Evolutionary conservation across 2,797 vertebrate genomes (phyloP).

Genomic region (Decapterus maruadsi): DNA sequence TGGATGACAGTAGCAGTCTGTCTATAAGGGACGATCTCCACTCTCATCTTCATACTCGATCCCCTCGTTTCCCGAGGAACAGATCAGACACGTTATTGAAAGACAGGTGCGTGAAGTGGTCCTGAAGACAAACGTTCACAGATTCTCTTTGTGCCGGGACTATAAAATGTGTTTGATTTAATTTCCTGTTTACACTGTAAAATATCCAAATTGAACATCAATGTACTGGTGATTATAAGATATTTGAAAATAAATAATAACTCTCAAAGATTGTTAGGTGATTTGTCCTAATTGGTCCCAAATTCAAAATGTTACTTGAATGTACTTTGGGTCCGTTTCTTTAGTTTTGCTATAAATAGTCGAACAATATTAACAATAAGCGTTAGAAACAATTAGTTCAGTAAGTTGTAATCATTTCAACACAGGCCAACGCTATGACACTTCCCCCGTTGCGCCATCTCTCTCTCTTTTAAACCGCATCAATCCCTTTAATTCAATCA

Average conservation of each 20-base stretch:
- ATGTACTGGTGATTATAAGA: not conserved
- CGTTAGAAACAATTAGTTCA: too few relatives aligned
- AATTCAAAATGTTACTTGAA: not conserved
- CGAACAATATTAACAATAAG: not conserved
- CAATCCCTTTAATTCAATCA: slow-evolving; percentile 20
- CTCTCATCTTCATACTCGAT: slow-evolving; percentile 12
- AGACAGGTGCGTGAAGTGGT: not conserved
- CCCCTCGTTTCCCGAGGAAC: not conserved
- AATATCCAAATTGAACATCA: not conserved
- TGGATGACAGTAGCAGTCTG: not conserved
- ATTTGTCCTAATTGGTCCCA: not conserved
- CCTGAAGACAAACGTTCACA: not conserved
- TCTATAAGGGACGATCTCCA: not conserved
- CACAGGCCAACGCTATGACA: not conserved
- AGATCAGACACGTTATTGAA: not conserved
- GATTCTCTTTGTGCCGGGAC: not conserved
- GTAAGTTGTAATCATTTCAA: not conserved
- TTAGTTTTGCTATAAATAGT: not conserved
- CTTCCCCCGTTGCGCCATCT: not conserved
- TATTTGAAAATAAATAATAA: not conserved
- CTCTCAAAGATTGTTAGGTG: not conserved
- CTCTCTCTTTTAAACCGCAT: not conserved
- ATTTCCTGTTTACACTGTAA: not conserved
- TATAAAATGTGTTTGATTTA: not conserved
- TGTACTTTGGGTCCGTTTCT: not conserved